A percentile compares a stretch with the other conserved stretches of the same genome.
Conservation (phyloP, 2,797 vertebrate species). For the Mus spretus region DNA sequence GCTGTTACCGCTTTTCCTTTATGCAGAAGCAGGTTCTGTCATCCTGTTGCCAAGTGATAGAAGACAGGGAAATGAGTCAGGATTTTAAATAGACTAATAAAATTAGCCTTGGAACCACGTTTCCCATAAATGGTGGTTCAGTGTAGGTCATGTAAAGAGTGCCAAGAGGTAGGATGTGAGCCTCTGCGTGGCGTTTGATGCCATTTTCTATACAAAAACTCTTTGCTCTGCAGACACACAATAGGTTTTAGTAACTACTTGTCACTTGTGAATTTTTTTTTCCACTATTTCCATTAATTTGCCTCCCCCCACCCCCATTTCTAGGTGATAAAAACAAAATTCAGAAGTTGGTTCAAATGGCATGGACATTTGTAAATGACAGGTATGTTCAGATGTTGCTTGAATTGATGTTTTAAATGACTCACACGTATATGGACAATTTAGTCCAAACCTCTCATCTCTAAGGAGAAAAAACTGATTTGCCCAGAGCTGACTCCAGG, state of each 20-base stretch:
- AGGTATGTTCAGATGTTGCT: conserved; percentile 86
- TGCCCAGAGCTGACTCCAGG: background rate
- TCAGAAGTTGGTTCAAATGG: conserved; percentile 90
- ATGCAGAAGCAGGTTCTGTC: conserved; percentile 41
- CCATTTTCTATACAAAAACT: background rate
- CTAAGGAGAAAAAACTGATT: background rate
- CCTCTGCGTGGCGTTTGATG: accelerated
- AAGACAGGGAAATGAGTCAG: conserved; percentile 75
- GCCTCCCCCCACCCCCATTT: background rate
- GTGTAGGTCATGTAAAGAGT: background rate
- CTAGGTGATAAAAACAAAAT: conserved; percentile 98
- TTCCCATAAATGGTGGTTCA: conserved; percentile 22
- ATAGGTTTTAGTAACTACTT: background rate
- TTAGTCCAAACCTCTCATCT: background rate
- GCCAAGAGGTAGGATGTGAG: background rate
- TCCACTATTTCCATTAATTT: background rate
- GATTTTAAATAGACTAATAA: conserved; percentile 66
- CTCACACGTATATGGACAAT: background rate
- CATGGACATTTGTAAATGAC: conserved; percentile 99
- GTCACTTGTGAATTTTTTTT: background rate
- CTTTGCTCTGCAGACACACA: background rate
- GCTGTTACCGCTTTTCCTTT: background rate
- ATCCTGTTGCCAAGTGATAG: conserved; percentile 53
- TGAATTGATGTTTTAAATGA: background rate
- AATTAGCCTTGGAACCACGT: conserved; percentile 13